A percentile compares a stretch with the other conserved stretches of the same genome.
phyloP scores from a whole-genome alignment of 1,140 invertebrate genomes.

The Theocolax elegans region DNA sequence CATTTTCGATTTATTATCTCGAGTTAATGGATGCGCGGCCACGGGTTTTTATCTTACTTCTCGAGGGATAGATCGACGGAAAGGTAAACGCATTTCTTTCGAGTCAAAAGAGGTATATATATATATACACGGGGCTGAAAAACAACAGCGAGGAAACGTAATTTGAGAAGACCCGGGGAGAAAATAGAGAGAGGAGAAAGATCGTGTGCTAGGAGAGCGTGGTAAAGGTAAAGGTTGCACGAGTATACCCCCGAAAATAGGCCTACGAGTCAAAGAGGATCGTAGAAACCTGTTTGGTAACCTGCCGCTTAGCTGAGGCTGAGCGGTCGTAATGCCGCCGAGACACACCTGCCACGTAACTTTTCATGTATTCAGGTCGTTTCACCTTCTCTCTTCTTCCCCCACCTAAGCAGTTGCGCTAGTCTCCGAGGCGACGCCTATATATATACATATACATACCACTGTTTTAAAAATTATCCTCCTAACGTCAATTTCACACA shows the following conservation, averaged over 20 bases:
- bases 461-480: too few relatives aligned
- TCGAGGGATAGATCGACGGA: background rate
- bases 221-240: background rate
- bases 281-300: constrained; percentile 48
- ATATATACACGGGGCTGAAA: background rate
- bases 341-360: constrained; percentile 54
- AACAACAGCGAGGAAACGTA: background rate
- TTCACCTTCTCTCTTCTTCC: constrained; percentile 46
- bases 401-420: background rate
- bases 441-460: background rate
- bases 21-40: background rate
- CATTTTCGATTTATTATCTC: constrained; percentile 11
- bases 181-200: background rate
- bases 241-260: constrained; percentile 43
- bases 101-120: background rate
- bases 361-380: constrained; percentile 47
- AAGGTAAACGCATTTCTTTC: constrained; percentile 3
- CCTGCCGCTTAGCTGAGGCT: constrained; percentile 27
- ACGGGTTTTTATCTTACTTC: too few relatives aligned
- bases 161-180: constrained; percentile 16
- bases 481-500: too few relatives aligned
- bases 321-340: background rate
- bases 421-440: background rate
- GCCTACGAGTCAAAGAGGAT: constrained; percentile 23
- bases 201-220: background rate